A percentile compares a stretch with the other conserved stretches of the same genome.
Evolutionary conservation across 2,113 vertebrate genomes (phyloP).

Genomic region (Junco hyemalis): DNA sequence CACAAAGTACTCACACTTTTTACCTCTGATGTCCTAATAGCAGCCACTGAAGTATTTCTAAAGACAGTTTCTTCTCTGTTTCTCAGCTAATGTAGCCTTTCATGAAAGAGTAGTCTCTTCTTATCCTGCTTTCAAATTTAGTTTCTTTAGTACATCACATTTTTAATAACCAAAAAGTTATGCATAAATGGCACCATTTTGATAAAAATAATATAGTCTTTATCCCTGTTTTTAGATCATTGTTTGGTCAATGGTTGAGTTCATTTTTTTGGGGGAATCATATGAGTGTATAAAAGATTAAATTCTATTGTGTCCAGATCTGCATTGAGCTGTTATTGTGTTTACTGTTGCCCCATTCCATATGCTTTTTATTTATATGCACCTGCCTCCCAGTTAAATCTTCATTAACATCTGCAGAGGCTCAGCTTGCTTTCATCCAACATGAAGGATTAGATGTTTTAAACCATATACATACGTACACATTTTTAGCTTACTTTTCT

Average conservation of each 20-base stretch:
- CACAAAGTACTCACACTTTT: background rate
- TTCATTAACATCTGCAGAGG: slow-evolving; percentile 19
- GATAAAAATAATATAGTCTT: background rate
- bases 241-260: background rate
- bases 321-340: background rate
- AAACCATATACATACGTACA: background rate
- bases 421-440: background rate
- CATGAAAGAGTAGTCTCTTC: background rate
- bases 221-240: background rate
- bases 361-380: background rate
- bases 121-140: background rate
- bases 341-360: background rate
- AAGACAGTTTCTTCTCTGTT: background rate
- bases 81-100: background rate
- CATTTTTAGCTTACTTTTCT: background rate
- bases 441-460: background rate
- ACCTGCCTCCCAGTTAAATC: slow-evolving; percentile 17
- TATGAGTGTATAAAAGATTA: background rate
- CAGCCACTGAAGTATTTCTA: background rate
- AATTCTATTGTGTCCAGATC: background rate
- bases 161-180: background rate
- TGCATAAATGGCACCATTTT: background rate
- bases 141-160: background rate
- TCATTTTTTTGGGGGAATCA: background rate
- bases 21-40: background rate